Conservation (phyloP, 2,113 vertebrate genomes). For the Mystacornis crossleyi region DNA sequence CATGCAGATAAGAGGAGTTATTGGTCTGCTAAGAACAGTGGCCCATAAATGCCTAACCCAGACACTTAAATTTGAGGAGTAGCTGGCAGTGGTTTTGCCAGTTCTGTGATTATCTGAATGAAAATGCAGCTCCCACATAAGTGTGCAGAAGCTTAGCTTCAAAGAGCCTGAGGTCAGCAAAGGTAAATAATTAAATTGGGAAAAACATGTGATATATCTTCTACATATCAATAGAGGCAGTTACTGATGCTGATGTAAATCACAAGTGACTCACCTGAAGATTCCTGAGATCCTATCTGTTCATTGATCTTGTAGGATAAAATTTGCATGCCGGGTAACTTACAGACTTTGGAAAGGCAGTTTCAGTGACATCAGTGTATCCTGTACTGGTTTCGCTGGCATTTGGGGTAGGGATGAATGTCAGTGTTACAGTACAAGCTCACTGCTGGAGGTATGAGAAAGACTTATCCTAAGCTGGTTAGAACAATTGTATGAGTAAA, state of each 20-base stretch:
- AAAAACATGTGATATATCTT: not conserved
- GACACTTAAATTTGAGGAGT: constrained; percentile 1
- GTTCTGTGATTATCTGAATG: not conserved
- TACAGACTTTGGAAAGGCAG: not conserved
- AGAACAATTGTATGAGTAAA: not conserved
- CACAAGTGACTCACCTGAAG: not conserved
- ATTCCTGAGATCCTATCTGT: not conserved
- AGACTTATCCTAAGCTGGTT: not conserved
- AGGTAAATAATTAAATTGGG: not conserved
- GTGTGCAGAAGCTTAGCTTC: not conserved
- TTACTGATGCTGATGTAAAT: not conserved
- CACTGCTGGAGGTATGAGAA: not conserved
- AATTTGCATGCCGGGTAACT: not conserved
- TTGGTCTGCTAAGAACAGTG: not conserved
- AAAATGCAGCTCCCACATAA: not conserved
- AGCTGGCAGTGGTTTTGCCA: not conserved
- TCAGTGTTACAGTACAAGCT: not conserved
- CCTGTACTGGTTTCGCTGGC: not conserved
- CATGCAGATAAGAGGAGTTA: not conserved
- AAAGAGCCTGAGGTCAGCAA: not conserved
- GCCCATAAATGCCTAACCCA: not conserved
- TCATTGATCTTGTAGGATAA: not conserved
- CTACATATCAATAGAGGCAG: not conserved
- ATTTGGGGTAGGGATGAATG: not conserved
- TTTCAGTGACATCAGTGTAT: not conserved